These are phyloP conservation scores for Diorhabda elongata DNA, from an alignment of 1,140 invertebrate species.

Conservation along the genomic window DNA sequence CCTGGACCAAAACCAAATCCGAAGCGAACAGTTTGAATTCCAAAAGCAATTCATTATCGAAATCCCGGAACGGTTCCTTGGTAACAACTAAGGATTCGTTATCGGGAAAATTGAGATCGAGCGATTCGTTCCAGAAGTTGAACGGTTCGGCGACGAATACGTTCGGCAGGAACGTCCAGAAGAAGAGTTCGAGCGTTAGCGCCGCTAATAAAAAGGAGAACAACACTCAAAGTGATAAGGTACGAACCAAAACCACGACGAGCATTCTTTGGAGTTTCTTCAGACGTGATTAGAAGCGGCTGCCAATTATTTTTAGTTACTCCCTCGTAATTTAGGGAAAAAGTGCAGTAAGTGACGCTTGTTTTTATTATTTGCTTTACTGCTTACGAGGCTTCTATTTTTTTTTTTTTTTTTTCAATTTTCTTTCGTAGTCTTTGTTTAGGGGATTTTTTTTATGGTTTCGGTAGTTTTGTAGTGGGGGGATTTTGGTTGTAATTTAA, in stretches of 20 bases:
- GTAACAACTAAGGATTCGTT: conserved; percentile 56
- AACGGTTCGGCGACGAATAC: conserved; percentile 21
- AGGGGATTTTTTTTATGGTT: conserved; percentile 13
- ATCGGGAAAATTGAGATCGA: conserved; percentile 52
- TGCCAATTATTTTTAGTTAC: conserved; percentile 35
- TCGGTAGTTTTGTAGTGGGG: conserved; percentile 10
- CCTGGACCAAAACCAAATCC: conserved; percentile 44
- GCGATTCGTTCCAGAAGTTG: conserved; percentile 48
- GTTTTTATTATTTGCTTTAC: conserved; percentile 38
- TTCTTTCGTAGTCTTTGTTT: conserved; percentile 9
- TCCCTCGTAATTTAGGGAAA: conserved; percentile 20
- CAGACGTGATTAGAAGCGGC: conserved; percentile 47
- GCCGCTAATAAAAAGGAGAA: conserved; percentile 26
- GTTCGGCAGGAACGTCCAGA: conserved; percentile 26
- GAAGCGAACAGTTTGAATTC: conserved; percentile 35
- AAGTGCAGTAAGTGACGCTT: conserved; percentile 44
- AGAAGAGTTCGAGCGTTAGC: conserved; percentile 29
- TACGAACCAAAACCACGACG: conserved; percentile 60
- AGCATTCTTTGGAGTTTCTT: conserved; percentile 62
- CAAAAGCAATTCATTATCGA: conserved; percentile 41
- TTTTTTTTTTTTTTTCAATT: conserved; percentile 1
- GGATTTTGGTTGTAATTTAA: background rate
- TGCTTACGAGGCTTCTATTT: conserved; percentile 20
- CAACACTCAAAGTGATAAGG: conserved; percentile 50
- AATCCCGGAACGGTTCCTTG: conserved; percentile 48